Percentiles rank a stretch among this genome's conserved stretches.
Conservation (phyloP, 2,888 invertebrate genomes). For the Peribatodes rhomboidaria region DNA sequence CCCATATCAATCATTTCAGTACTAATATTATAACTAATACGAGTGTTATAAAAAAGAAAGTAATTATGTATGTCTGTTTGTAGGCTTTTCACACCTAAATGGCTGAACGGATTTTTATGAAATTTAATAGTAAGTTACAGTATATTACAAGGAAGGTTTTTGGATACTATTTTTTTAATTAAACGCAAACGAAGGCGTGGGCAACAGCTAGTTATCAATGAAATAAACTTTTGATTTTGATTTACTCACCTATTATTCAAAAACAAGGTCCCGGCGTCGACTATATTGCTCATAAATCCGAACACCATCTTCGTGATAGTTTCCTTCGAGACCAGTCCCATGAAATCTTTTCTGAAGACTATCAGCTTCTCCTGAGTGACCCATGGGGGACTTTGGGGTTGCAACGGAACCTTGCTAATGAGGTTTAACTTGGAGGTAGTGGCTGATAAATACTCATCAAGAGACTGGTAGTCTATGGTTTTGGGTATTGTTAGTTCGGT, state of each 20-base stretch:
- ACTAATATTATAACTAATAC: no score
- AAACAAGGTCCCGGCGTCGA: conserved; percentile 77
- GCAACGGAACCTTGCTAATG: conserved; percentile 60
- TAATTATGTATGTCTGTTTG: no score
- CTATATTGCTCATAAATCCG: conserved; percentile 68
- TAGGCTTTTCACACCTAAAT: no score
- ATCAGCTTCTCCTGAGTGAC: conserved; percentile 67
- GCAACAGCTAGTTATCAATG: no score
- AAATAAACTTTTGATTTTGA: background rate
- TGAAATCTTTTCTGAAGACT: conserved; percentile 55
- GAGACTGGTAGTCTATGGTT: conserved; percentile 63
- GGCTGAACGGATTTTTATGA: no score
- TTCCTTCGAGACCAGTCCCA: conserved; percentile 66
- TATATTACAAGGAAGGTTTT: no score
- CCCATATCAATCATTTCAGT: no score
- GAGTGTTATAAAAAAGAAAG: no score
- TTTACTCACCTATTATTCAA: conserved; percentile 72
- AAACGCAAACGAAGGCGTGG: no score
- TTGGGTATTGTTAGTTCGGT: conserved; percentile 59
- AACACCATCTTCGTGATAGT: conserved; percentile 72
- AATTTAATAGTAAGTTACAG: no score
- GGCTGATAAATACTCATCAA: conserved; percentile 59
- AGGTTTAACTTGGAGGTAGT: conserved; percentile 59
- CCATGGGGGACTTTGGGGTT: conserved; percentile 69
- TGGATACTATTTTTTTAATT: no score